phyloP scores from a whole-genome alignment of 2,797 vertebrate species.

The Lycodopsis pacificus region DNA sequence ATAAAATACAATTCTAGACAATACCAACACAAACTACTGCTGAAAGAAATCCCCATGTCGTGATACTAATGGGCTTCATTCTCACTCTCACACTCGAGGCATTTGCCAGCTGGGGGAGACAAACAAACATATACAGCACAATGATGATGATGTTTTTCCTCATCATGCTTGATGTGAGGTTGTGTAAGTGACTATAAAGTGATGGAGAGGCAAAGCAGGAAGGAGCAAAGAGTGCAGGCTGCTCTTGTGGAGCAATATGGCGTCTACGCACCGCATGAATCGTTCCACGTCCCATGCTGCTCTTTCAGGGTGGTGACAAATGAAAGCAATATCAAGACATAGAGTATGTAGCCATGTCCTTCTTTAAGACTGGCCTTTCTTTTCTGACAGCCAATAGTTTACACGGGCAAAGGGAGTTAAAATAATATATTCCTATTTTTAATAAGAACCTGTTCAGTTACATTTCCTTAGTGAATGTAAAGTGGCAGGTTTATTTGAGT shows the following conservation, averaged over 20 bases:
- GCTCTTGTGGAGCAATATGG: neutral
- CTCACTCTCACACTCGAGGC: neutral
- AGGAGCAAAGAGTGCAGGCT: neutral
- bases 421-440: neutral
- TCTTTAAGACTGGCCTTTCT: neutral
- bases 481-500: neutral
- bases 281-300: neutral
- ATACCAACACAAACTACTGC: neutral
- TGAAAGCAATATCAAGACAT: constrained; percentile 11
- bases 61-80: neutral
- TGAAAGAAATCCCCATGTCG: neutral
- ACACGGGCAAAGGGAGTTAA: neutral
- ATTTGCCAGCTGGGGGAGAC: constrained; percentile 22
- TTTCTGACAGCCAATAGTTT: neutral
- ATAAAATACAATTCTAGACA: neutral
- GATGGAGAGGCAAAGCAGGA: neutral
- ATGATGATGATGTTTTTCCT: neutral
- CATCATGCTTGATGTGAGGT: neutral
- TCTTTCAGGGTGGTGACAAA: neutral
- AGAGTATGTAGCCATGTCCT: neutral
- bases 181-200: neutral
- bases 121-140: constrained; percentile 19
- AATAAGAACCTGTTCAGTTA: neutral
- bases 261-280: neutral
- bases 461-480: neutral